Evolutionary conservation across 2,113 vertebrate genomes (phyloP).

Genomic region (Phainopepla nitens): DNA sequence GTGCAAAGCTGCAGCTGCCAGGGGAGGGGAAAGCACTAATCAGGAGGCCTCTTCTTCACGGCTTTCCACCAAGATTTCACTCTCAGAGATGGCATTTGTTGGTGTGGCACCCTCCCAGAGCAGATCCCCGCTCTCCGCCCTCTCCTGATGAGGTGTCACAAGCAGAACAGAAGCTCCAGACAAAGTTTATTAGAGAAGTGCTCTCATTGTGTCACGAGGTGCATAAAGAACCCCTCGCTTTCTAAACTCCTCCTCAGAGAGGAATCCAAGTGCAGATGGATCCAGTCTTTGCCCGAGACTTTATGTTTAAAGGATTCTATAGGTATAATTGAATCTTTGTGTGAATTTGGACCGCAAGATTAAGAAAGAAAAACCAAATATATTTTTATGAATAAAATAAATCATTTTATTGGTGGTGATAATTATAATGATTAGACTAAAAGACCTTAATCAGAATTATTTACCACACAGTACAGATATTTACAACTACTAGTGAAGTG

Average conservation of each 20-base stretch:
- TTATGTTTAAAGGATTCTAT: background rate
- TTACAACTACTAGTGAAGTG: background rate
- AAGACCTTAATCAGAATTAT: background rate
- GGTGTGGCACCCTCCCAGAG: background rate
- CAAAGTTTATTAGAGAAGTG: background rate
- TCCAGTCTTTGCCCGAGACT: background rate
- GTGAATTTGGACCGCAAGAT: rapidly evolving
- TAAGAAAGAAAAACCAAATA: background rate
- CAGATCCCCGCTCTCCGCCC: rapidly evolving
- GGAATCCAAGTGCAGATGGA: background rate
- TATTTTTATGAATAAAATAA: background rate
- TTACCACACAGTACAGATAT: background rate
- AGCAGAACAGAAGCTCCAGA: background rate
- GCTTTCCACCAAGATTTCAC: background rate
- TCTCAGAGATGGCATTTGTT: background rate
- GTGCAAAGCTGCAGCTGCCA: background rate
- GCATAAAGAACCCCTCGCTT: background rate
- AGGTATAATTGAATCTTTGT: background rate
- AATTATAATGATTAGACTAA: background rate
- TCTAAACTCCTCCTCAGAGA: background rate
- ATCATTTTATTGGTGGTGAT: background rate
- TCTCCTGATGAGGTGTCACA: rapidly evolving
- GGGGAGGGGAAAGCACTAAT: background rate
- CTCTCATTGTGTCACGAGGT: rapidly evolving
- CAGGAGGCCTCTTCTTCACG: background rate